These are phyloP conservation scores for Drosophila truncata DNA, from an alignment of 1,140 invertebrate species.

Conservation along the genomic window DNA sequence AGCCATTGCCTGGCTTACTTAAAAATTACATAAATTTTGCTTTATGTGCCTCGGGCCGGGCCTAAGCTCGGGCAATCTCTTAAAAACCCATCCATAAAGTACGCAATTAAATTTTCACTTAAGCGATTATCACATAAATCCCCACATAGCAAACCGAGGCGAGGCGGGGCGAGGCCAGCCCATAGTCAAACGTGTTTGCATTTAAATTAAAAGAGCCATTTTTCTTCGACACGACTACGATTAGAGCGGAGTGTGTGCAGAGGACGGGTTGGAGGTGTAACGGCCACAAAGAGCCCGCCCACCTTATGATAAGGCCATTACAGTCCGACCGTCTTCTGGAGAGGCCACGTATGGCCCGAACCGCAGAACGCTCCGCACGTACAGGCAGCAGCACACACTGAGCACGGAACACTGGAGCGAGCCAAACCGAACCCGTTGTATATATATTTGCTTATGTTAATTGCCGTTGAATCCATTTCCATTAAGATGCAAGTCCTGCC, in stretches of 20 bases:
- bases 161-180: slow-evolving; percentile 21
- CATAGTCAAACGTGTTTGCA: slow-evolving; percentile 84
- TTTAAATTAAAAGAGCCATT: slow-evolving; percentile 85
- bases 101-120: slow-evolving; percentile 85
- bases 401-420: slow-evolving; percentile 27
- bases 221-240: slow-evolving; percentile 71
- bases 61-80: slow-evolving; percentile 67
- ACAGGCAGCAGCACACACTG: slow-evolving; percentile 27
- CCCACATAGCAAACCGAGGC: slow-evolving; percentile 38
- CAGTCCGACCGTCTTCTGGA: slow-evolving; percentile 40
- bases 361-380: slow-evolving; percentile 76
- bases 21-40: slow-evolving; percentile 83
- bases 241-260: slow-evolving; percentile 30
- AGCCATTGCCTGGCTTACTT: slow-evolving; percentile 71
- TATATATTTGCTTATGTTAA: slow-evolving; percentile 85
- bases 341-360: slow-evolving; percentile 69
- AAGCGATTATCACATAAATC: slow-evolving; percentile 85
- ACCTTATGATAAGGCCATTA: slow-evolving; percentile 82
- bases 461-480: slow-evolving; percentile 85
- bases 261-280: slow-evolving; percentile 19
- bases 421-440: slow-evolving; percentile 60
- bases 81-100: slow-evolving; percentile 84
- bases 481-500: slow-evolving; percentile 84
- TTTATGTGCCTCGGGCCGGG: slow-evolving; percentile 55
- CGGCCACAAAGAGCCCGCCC: slow-evolving; percentile 69